A percentile compares a stretch with the other conserved stretches of the same genome.
These are phyloP conservation scores for Matsumyia berberina DNA, from an alignment of 2,888 invertebrate genomes.

Conservation along the genomic window DNA sequence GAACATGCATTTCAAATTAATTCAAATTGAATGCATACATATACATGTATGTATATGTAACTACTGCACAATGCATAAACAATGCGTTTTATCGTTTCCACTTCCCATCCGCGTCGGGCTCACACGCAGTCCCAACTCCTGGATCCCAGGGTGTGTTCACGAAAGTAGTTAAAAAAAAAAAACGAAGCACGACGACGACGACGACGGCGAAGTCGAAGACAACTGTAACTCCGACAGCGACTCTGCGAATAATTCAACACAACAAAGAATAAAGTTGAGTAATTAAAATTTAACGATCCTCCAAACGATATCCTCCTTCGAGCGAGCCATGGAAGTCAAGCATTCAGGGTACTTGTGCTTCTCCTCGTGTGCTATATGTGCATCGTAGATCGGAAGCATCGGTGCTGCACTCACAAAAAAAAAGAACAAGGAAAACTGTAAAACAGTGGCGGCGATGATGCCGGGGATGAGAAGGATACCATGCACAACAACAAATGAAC, in stretches of 20 bases:
- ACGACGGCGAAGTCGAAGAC: conserved; percentile 29
- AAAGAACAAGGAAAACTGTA: neutral
- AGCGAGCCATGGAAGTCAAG: conserved; percentile 45
- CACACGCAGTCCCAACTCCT: conserved; percentile 40
- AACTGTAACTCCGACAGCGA: conserved; percentile 58
- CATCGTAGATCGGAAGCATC: conserved; percentile 32
- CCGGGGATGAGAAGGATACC: no score
- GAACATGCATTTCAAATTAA: conserved; percentile 70
- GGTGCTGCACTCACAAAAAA: conserved; percentile 39
- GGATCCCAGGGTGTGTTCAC: conserved; percentile 24
- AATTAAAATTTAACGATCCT: conserved; percentile 76
- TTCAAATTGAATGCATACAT: conserved; percentile 64
- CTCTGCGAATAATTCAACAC: conserved; percentile 72
- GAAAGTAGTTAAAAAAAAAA: conserved; percentile 62
- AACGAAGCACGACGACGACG: conserved; percentile 25
- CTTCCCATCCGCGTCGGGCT: conserved; percentile 49
- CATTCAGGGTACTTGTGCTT: conserved; percentile 40
- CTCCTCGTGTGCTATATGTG: conserved; percentile 24
- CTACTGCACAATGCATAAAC: conserved; percentile 66
- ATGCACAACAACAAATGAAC: conserved; percentile 9
- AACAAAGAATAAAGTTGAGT: conserved; percentile 76
- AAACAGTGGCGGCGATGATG: neutral
- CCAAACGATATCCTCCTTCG: conserved; percentile 67
- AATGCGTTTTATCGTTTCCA: conserved; percentile 72
- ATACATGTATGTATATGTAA: conserved; percentile 6